These are phyloP conservation scores for Macrotis lagotis DNA, from an alignment of 2,113 vertebrate genomes.

Conservation along the genomic window DNA sequence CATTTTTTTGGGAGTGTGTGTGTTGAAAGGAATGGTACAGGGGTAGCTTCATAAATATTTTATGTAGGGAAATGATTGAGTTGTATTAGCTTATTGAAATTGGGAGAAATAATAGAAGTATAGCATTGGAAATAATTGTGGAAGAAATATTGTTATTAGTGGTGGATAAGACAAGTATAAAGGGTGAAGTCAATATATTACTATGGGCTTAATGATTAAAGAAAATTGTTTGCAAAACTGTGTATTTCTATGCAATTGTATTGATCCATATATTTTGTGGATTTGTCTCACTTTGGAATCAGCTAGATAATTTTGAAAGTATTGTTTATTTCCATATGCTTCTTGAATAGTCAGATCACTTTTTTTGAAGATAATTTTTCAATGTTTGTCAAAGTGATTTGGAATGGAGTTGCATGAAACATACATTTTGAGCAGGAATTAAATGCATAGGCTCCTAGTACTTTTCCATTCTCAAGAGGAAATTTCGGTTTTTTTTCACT, in stretches of 20 bases:
- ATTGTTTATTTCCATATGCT: constrained; percentile 7
- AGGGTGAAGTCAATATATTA: not conserved
- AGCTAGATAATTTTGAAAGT: not conserved
- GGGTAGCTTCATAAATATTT: not conserved
- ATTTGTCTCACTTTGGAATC: constrained; percentile 31
- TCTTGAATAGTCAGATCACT: constrained; percentile 28
- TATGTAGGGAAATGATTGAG: not conserved
- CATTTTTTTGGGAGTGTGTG: not conserved
- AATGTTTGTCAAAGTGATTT: constrained; percentile 45
- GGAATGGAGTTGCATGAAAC: constrained; percentile 11
- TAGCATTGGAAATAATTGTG: not conserved
- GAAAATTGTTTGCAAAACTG: not conserved
- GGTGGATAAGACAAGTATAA: not conserved
- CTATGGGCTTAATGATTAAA: not conserved
- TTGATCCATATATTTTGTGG: not conserved
- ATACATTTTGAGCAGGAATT: constrained; percentile 42
- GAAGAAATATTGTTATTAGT: not conserved
- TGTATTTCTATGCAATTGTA: not conserved
- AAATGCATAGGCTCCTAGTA: constrained; percentile 51
- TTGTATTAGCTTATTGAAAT: not conserved
- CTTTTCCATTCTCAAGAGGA: constrained; percentile 73
- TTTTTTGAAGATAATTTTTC: constrained; percentile 24
- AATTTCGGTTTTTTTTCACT: constrained; percentile 66
- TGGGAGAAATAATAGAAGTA: not conserved
- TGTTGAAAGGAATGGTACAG: not conserved